Evolutionary conservation across 1,140 invertebrate genomes (phyloP), one percentile per base, ranked within the genome.

Genomic region (Zaprionus tsacasi): DNA sequence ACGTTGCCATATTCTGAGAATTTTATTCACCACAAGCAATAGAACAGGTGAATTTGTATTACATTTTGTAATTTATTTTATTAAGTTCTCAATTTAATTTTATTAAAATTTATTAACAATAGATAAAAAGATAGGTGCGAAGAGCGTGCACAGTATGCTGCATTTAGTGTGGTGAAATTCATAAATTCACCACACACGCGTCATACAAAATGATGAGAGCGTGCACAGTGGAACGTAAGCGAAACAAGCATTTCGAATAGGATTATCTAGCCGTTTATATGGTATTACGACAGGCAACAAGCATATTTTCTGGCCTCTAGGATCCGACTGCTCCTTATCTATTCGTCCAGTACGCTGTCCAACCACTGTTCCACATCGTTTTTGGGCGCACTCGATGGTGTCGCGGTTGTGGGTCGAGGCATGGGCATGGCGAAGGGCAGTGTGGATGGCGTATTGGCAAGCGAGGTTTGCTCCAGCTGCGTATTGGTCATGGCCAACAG

Each of bases 291-390:
- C 40, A 15, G n/a, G n/a, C 6, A 15, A 8, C 8, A 17, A 15
- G 7, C 40, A n/a, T 43, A 2, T 13, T 43, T 43, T 2, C n/a
- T 13, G 36, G 12, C 12, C 13, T 8, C 40, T 15, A 45, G n/a
- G 7, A 15, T 45, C n/a, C 2, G n/a, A 0, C 6, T 43, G n/a
- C 2, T 15, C n/a, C 7, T 8, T 1, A 1, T 45, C n/a, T 15
- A 92, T 52, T 92, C 91, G 25, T 91, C 91, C 8, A 92, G 59
- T 0, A 92, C 91, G 25, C 83, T 87, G 50, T 92, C 91, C n/a
- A 92, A 54, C 91, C 91, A 92, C 38, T 92, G 76, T 35, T 92
- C 91, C 35, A 92, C 90, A n/a, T 91, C 91, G 58, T 85, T 87
- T 55, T 90, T 91, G 64, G 71, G 80, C 13, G 79, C 74, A 11